Conservation (phyloP, 2,888 invertebrate species). For the Hirtodrosophila cameraria region DNA sequence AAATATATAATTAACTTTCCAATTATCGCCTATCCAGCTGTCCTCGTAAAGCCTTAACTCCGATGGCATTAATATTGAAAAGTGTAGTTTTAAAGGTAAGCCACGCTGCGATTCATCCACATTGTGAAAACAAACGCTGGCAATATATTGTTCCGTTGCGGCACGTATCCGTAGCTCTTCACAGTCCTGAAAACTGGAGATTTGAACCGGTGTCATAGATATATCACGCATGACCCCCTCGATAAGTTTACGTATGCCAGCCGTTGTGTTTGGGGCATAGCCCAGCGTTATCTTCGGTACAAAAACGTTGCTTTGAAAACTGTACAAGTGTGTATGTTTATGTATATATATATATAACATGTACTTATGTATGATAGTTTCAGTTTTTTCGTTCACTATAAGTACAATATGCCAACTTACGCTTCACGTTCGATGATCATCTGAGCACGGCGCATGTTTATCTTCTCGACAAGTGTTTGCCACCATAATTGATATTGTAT, state of each 20-base stretch:
- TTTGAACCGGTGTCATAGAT: slow-evolving; percentile 2
- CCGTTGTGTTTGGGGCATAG: slow-evolving; percentile 50
- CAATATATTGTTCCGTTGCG: slow-evolving; percentile 33
- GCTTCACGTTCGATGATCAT: slow-evolving; percentile 11
- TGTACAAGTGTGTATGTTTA: too few species aligned
- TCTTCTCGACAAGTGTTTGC: slow-evolving; percentile 15
- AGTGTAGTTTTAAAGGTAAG: slow-evolving; percentile 34
- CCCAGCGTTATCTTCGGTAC: slow-evolving; percentile 44
- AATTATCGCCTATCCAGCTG: slow-evolving; percentile 47
- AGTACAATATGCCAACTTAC: slow-evolving; percentile 16
- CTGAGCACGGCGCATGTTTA: slow-evolving; percentile 2
- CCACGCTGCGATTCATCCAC: slow-evolving; percentile 23
- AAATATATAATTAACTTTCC: slow-evolving; percentile 72
- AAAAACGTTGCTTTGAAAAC: slow-evolving; percentile 53
- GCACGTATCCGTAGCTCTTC: slow-evolving; percentile 27
- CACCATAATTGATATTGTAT: slow-evolving; percentile 31
- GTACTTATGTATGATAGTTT: too few species aligned
- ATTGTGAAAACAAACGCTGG: slow-evolving; percentile 52
- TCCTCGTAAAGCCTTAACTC: slow-evolving; percentile 51
- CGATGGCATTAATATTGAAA: slow-evolving; percentile 49
- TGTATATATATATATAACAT: neutral
- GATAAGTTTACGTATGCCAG: slow-evolving; percentile 32
- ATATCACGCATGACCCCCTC: slow-evolving; percentile 9
- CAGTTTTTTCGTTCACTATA: neutral
- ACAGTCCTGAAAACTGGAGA: slow-evolving; percentile 31